These are phyloP conservation scores for Vimba vimba DNA, from an alignment of 2,113 vertebrate species.

Conservation along the genomic window DNA sequence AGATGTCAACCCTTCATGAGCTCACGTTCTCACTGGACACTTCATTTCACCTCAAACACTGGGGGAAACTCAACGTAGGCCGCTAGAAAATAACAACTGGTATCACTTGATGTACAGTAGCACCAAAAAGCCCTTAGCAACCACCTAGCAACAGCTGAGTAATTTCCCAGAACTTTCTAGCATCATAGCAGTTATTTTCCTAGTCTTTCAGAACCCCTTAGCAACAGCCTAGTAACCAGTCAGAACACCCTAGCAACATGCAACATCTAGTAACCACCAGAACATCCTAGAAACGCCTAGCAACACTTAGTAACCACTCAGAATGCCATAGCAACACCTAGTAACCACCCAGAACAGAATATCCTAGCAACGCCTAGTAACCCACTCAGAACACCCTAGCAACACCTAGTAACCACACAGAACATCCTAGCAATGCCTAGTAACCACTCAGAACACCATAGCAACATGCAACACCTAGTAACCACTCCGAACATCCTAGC, in stretches of 20 bases:
- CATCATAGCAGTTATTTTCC: neutral
- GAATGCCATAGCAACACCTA: too few relatives aligned
- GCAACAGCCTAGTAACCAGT: neutral
- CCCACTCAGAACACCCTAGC: too few relatives aligned
- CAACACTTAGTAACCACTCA: neutral
- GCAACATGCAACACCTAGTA: too few relatives aligned
- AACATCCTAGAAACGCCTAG: neutral
- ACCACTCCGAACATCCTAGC: too few relatives aligned
- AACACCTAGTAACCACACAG: too few relatives aligned
- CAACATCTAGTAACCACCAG: neutral
- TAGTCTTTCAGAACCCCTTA: neutral
- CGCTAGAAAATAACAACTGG: neutral
- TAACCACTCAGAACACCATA: neutral
- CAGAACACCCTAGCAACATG: neutral
- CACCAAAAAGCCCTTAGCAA: neutral
- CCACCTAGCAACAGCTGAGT: neutral
- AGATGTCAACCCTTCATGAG: conserved; percentile 43
- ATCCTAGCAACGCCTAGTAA: too few relatives aligned
- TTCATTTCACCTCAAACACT: neutral
- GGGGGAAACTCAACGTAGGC: neutral
- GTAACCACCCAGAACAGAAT: too few relatives aligned
- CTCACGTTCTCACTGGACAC: conserved; percentile 12
- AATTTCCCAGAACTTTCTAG: neutral
- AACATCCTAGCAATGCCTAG: neutral
- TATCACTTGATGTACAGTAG: neutral